phyloP scores from a whole-genome alignment of 2,888 invertebrate genomes.

The Tuta absoluta region DNA sequence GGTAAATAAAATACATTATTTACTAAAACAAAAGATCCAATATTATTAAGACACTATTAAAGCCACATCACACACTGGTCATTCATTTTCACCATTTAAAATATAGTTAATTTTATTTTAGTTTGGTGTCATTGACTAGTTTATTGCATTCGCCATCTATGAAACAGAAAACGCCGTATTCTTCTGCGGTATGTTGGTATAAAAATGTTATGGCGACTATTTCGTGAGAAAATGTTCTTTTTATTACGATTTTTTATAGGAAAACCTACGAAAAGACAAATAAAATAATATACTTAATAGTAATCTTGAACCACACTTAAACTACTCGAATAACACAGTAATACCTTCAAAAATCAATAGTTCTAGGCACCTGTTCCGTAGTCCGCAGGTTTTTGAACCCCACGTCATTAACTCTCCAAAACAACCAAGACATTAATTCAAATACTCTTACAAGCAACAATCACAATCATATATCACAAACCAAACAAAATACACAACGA shows the following conservation, averaged over 20 bases:
- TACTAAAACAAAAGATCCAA: neutral
- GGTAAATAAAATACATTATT: too few relatives aligned
- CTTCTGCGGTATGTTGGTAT: neutral
- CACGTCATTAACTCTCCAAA: too few relatives aligned
- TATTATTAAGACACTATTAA: neutral
- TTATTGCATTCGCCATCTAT: neutral
- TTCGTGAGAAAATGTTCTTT: slow-evolving; percentile 8
- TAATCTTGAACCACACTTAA: too few relatives aligned
- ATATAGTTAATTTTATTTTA: neutral
- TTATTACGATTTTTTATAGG: slow-evolving; percentile 3
- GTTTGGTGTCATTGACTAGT: neutral
- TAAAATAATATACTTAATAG: too few relatives aligned
- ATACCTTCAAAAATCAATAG: too few relatives aligned
- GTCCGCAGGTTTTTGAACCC: too few relatives aligned
- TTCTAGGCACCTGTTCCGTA: too few relatives aligned
- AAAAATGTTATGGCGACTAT: slow-evolving; percentile 3
- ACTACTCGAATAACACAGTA: too few relatives aligned
- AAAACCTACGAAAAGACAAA: neutral
- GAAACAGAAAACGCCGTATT: neutral
- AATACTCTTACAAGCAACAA: too few relatives aligned
- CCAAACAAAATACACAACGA: too few relatives aligned
- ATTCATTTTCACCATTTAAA: slow-evolving; percentile 14
- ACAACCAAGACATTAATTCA: too few relatives aligned
- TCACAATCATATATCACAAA: too few relatives aligned
- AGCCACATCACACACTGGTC: neutral